phyloP scores from a whole-genome alignment of 2,888 invertebrate genomes.

The Heteromyza rotundicornis region DNA sequence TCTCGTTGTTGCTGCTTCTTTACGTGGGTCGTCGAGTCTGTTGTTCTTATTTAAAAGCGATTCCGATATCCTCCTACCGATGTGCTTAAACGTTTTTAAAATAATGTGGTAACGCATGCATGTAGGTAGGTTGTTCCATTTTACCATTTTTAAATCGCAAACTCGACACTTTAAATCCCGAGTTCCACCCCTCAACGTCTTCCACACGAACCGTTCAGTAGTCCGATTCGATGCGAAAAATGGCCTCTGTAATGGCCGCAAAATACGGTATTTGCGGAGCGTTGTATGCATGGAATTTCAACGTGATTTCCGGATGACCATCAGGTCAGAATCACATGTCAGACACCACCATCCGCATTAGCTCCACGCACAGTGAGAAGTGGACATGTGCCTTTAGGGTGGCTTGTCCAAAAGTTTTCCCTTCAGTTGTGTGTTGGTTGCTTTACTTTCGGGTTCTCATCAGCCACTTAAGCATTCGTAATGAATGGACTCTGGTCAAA shows the following conservation, averaged over 20 bases:
- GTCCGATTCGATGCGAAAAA: background rate
- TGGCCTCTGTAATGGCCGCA: no score
- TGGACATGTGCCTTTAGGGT: slow-evolving; percentile 5
- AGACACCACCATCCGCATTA: no score
- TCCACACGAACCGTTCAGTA: no score
- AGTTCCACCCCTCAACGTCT: slow-evolving; percentile 39
- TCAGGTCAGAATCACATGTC: slow-evolving; percentile 31
- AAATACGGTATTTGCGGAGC: background rate
- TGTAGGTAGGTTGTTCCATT: slow-evolving; percentile 38
- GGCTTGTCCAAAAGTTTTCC: background rate
- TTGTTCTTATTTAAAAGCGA: slow-evolving; percentile 15
- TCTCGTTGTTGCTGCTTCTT: no score
- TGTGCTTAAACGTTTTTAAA: slow-evolving; percentile 35
- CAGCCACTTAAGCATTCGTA: slow-evolving; percentile 49
- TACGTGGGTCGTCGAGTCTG: slow-evolving; percentile 8
- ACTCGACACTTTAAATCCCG: slow-evolving; percentile 51
- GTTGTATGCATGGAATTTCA: slow-evolving; percentile 17
- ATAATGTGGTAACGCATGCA: slow-evolving; percentile 28
- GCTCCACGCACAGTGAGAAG: no score
- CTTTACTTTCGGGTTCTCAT: slow-evolving; percentile 37
- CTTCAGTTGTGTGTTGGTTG: background rate
- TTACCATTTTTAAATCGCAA: slow-evolving; percentile 42
- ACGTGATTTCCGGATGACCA: slow-evolving; percentile 31
- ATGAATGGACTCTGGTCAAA: slow-evolving; percentile 61
- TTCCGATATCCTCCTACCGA: slow-evolving; percentile 22